phyloP scores from a whole-genome alignment of 2,888 invertebrate species.

The Cheilosia variabilis region DNA sequence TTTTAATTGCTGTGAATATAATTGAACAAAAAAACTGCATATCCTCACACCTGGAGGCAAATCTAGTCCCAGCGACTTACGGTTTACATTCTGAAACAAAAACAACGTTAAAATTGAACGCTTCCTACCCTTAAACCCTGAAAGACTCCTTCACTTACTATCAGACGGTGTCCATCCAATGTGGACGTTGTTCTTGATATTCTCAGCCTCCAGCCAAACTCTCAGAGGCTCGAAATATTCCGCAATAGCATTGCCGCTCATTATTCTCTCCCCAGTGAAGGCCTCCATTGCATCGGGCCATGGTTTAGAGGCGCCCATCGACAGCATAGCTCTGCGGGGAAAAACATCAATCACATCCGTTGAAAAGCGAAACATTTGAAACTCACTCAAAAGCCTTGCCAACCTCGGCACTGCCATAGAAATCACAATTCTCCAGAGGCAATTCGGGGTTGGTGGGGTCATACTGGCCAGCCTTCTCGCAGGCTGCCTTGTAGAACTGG shows the following conservation, averaged over 20 bases:
- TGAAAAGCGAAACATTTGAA: background rate
- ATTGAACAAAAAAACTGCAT: background rate
- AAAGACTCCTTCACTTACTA: constrained; percentile 78
- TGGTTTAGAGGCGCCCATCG: constrained; percentile 89
- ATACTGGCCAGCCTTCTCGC: constrained; percentile 91
- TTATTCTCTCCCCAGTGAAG: constrained; percentile 89
- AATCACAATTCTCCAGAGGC: constrained; percentile 93
- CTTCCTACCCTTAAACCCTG: background rate
- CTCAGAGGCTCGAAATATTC: constrained; percentile 92
- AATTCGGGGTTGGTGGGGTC: constrained; percentile 87
- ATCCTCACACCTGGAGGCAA: background rate
- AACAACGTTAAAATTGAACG: background rate
- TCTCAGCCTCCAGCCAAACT: constrained; percentile 90
- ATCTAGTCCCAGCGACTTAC: background rate
- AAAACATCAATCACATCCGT: background rate
- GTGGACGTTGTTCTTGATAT: constrained; percentile 87
- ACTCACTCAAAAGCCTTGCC: constrained; percentile 88
- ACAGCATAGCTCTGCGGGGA: constrained; percentile 86
- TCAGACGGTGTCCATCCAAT: constrained; percentile 86
- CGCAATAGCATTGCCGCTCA: constrained; percentile 90
- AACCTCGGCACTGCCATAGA: constrained; percentile 91
- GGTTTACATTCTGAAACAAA: constrained; percentile 51
- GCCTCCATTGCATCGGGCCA: constrained; percentile 94
- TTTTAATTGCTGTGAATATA: background rate
- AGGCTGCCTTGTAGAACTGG: constrained; percentile 90